Conservation (phyloP, 2,888 invertebrate genomes). For the Tuta absoluta region DNA sequence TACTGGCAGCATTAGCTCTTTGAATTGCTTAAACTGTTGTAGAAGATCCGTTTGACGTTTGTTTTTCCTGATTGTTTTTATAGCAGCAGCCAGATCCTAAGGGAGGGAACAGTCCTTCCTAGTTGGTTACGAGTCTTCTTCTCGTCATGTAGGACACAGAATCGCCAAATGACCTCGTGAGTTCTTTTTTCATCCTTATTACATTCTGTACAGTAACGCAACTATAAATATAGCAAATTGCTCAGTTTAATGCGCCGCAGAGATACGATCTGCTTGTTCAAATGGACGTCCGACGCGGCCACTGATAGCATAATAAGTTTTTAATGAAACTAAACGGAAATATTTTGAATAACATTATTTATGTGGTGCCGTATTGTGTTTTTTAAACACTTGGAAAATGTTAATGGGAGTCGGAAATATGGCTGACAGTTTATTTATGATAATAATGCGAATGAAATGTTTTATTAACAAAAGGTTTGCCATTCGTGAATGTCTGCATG, state of each 20-base stretch:
- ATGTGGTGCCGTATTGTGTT: not conserved
- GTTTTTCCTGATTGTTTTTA: too few relatives aligned
- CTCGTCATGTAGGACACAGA: too few relatives aligned
- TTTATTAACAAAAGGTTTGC: not conserved
- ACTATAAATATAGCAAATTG: slow-evolving; percentile 34
- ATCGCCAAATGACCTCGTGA: too few relatives aligned
- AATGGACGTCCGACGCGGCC: slow-evolving; percentile 26
- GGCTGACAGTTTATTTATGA: not conserved
- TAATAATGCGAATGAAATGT: not conserved
- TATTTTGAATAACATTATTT: slow-evolving; percentile 17
- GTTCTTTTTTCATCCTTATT: not conserved
- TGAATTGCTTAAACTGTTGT: too few relatives aligned
- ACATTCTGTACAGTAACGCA: slow-evolving; percentile 5
- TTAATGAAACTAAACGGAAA: slow-evolving; percentile 23
- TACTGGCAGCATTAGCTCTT: too few relatives aligned
- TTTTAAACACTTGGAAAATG: not conserved
- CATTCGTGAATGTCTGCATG: too few relatives aligned
- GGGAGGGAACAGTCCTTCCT: too few relatives aligned
- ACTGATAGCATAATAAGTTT: slow-evolving; percentile 29
- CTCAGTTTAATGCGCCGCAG: slow-evolving; percentile 37
- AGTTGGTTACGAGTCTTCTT: too few relatives aligned
- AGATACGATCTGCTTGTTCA: slow-evolving; percentile 35
- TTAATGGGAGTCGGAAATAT: not conserved
- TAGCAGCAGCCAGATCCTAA: too few relatives aligned
- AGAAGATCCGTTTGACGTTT: too few relatives aligned